Percentiles rank a stretch among this genome's conserved stretches.
Evolutionary conservation across 2,888 invertebrate genomes (phyloP).

Genomic region (Asteroscopus sphinx): DNA sequence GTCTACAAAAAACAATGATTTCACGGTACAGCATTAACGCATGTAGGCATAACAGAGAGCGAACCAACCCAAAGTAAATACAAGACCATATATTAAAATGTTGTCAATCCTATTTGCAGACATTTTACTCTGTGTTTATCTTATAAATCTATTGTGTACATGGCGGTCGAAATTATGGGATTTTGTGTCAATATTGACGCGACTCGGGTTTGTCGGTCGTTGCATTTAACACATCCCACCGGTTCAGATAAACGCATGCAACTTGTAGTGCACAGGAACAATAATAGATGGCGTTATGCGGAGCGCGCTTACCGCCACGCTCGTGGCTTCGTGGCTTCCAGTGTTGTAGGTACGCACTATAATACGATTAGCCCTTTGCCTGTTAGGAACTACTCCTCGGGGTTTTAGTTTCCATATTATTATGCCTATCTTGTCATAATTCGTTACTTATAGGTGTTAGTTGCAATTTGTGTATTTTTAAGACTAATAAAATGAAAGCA

Average conservation of each 20-base stretch:
- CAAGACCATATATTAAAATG: constrained; percentile 88
- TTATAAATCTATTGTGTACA: constrained; percentile 89
- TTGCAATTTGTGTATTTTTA: no score
- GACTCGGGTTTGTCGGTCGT: constrained; percentile 81
- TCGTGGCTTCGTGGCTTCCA: constrained; percentile 23
- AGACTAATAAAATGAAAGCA: no score
- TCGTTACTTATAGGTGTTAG: no score
- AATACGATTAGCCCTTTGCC: constrained; percentile 10
- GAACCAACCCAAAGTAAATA: constrained; percentile 85
- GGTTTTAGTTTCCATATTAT: neutral
- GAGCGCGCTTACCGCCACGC: constrained; percentile 8
- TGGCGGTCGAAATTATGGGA: constrained; percentile 88
- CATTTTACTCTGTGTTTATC: constrained; percentile 89
- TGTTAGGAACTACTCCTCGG: neutral
- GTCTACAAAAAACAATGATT: constrained; percentile 88
- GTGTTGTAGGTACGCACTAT: constrained; percentile 5
- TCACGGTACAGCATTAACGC: constrained; percentile 89
- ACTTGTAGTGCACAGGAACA: constrained; percentile 47
- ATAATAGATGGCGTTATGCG: constrained; percentile 77
- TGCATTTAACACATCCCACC: constrained; percentile 88
- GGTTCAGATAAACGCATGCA: constrained; percentile 64
- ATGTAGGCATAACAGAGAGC: constrained; percentile 87
- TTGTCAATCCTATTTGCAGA: constrained; percentile 89
- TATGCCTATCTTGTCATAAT: no score
- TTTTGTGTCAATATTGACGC: constrained; percentile 87